Base-by-base conservation (phyloP, 1,140 invertebrate genomes). In the Bilobella aurantiaca region DNA sequence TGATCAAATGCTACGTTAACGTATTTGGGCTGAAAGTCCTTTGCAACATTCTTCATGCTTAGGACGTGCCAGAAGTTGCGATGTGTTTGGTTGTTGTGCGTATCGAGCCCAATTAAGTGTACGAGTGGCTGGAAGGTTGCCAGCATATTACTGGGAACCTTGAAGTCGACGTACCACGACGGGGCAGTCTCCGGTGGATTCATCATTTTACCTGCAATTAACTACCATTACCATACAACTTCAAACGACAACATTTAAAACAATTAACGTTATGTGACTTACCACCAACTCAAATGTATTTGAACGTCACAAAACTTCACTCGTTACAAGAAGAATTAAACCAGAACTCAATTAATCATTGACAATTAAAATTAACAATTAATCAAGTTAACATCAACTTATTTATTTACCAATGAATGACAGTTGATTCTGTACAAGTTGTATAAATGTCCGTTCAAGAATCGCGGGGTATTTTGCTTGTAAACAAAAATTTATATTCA, bases 41-140 rank as follows among this genome's bases (percentile, higher is more conserved):
- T 84, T 0, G 89, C 83, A n/a, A 87, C 83, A 70, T 89, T 81
- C 74, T 96, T 91, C 1, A 85, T 78, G 65, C 86, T 82, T 27
- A 90, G 81, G 75, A 88, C 90, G 71, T 96, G 92, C 92, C 91
- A 97, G 75, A 97, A 89, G 30, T 86, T 81, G 74, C 88, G 88
- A 76, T 98, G 93, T 34, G 91, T 81, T 14, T 88, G 82, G 82
- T 96, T 94, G 72, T 86, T 87, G 5, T 84, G 78, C 12, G 86
- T 82, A 76, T 97, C 92, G 59, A 97, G 79, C 21, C 93, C 93
- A 67, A 86, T 86, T 32, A 97, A 80, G 23, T 87, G 89, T 37
- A 97, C 85, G 49, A 95, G 78, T 25, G 90, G 88, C 74, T 89
- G 82, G 16, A 93, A 90, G 66, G 84, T 82, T 67, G 86, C 83